Evolutionary conservation across 35 echinoderm and acorn worm genomes (phyloP).

Genomic region (Lytechinus pictus): DNA sequence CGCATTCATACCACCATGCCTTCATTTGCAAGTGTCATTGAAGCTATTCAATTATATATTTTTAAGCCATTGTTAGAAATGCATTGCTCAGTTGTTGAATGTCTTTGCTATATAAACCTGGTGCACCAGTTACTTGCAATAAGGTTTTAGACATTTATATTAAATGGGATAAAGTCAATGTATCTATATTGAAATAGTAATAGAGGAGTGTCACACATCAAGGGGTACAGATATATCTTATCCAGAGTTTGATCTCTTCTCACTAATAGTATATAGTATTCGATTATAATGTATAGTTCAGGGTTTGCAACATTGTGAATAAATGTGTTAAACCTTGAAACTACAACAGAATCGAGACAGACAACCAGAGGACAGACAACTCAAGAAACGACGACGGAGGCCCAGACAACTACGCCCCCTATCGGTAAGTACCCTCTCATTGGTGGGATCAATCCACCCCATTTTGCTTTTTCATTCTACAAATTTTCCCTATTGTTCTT

Average conservation of each 20-base stretch:
- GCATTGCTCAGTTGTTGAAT: too few relatives aligned
- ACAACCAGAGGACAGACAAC: background rate
- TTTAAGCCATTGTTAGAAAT: too few relatives aligned
- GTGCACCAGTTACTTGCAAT: too few relatives aligned
- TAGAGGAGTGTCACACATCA: too few relatives aligned
- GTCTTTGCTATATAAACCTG: too few relatives aligned
- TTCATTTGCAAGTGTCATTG: too few relatives aligned
- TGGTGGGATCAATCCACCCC: background rate
- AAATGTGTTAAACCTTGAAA: background rate
- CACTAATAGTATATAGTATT: background rate
- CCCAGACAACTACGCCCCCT: slow-evolving; percentile 29
- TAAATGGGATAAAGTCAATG: too few relatives aligned
- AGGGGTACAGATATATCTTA: too few relatives aligned
- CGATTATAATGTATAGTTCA: background rate
- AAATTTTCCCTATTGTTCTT: background rate
- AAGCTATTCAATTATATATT: too few relatives aligned
- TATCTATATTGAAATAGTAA: too few relatives aligned
- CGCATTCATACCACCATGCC: too few relatives aligned
- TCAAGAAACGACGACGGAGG: background rate
- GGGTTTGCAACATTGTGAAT: background rate
- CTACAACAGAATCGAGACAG: background rate
- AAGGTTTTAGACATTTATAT: too few relatives aligned
- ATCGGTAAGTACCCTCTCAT: slow-evolving; percentile 10
- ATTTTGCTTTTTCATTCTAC: background rate
- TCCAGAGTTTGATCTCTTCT: background rate